Conservation (phyloP, 2,797 vertebrate species). For the Oryzias sinensis region DNA sequence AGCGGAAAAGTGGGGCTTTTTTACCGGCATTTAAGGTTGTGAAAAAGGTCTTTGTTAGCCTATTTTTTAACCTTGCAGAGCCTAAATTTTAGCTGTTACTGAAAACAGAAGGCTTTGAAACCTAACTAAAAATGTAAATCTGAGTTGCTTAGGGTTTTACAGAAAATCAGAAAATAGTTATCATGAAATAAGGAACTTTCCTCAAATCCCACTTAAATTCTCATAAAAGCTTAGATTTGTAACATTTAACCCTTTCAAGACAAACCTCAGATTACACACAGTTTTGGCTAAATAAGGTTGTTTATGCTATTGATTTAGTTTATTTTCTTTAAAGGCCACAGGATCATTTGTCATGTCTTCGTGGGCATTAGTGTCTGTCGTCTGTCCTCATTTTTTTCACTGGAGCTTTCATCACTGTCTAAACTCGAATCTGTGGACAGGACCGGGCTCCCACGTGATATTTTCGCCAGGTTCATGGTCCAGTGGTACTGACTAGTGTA, state of each 20-base stretch:
- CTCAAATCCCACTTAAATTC: no score
- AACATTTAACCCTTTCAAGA: no score
- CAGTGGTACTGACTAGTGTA: conserved; percentile 64
- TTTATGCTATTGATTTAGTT: conserved; percentile 23
- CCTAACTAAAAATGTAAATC: background rate
- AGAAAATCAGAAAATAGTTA: no score
- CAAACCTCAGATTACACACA: no score
- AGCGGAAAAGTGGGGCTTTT: background rate
- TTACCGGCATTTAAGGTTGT: background rate
- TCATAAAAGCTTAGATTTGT: no score
- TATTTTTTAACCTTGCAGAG: background rate
- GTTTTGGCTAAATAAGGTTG: conserved; percentile 5
- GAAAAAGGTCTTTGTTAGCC: background rate
- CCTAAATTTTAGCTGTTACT: no score
- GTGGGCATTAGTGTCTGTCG: conserved; percentile 53
- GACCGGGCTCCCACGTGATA: conserved; percentile 61
- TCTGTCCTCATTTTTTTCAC: conserved; percentile 45
- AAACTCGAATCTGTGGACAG: conserved; percentile 52
- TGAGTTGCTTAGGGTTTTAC: background rate
- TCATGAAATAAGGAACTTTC: no score
- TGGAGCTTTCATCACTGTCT: conserved; percentile 44
- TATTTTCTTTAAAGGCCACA: conserved; percentile 34
- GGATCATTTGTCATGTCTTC: conserved; percentile 68
- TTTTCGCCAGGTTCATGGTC: conserved; percentile 72
- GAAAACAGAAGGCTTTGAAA: no score